Base-by-base conservation (phyloP, 2,888 invertebrate genomes). In the Agrochola macilenta region DNA sequence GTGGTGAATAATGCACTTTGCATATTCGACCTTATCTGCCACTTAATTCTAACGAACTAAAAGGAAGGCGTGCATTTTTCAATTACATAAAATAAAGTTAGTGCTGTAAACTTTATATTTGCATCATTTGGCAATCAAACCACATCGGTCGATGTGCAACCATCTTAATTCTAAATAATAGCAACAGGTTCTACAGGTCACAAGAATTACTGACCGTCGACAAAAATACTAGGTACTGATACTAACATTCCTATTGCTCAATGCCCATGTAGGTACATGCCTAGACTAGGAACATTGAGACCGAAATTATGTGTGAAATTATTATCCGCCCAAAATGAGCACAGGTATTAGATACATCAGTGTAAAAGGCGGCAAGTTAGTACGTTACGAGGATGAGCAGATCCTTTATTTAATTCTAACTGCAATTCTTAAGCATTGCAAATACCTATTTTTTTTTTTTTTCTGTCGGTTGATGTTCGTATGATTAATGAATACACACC, bases 91-190 rank as follows among this genome's bases (percentile, higher is more conserved):
- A 49, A 49, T 39, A 0, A 30, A 39, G 49, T 39, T n/a, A 30
- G 23, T 57, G 14, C n/a, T 30, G 26, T 23, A 52, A 7, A 60
- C 2, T 49, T 30, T 70, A 64, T 23, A 60, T 66, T 60, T 23
- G 46, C 20, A 58, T 39, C 12, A 75, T 65, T 74, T 69, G 23
- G 43, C 57, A 57, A 52, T 69, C 39, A 68, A 68, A 46, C 49
- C n/a, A 20, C 52, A 57, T 20, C 35, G 39, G n/a, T 9, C 17
- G 20, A 68, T 57, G 23, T 61, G 39, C 58, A 74, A 68, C 52
- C 35, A 54, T 77, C 30, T 58, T 35, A 35, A 49, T 76, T 68
- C 23, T n/a, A 80, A 64, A 64, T 78, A 52, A 39, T 17, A 57
- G 49, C 57, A 74, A 20, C 54, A 43, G 39, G 60, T 39, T 72